phyloP scores from a whole-genome alignment of 1,140 invertebrate species.

The Anastrepha ludens region DNA sequence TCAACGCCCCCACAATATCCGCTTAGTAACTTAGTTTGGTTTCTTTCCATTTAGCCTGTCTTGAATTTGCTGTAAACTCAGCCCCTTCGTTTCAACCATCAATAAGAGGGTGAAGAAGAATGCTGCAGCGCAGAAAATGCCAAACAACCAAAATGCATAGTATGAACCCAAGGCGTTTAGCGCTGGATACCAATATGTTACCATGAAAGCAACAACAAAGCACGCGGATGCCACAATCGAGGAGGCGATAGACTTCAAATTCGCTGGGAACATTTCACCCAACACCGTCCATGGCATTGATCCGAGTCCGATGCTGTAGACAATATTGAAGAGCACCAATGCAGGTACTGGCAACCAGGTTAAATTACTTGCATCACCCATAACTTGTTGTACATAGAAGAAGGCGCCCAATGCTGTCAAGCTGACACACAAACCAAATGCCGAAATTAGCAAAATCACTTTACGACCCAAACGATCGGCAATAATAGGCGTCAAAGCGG shows the following conservation, averaged over 20 bases:
- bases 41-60: conserved; percentile 78
- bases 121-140: conserved; percentile 80
- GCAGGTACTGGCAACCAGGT: conserved; percentile 80
- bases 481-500: conserved; percentile 81
- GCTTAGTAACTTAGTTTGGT: background rate
- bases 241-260: conserved; percentile 85
- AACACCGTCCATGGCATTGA: conserved; percentile 90
- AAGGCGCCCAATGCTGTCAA: conserved; percentile 78
- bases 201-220: conserved; percentile 86
- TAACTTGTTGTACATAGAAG: conserved; percentile 77
- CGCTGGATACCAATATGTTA: conserved; percentile 84
- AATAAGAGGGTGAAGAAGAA: conserved; percentile 80
- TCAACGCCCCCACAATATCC: background rate
- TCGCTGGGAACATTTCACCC: conserved; percentile 87
- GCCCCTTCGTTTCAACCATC: conserved; percentile 89
- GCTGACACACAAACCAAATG: conserved; percentile 79
- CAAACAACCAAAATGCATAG: conserved; percentile 87
- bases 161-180: conserved; percentile 80
- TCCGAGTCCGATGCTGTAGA: conserved; percentile 83
- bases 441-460: conserved; percentile 82
- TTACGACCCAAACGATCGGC: conserved; percentile 86
- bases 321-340: conserved; percentile 81
- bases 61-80: conserved; percentile 85
- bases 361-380: conserved; percentile 75
- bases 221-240: conserved; percentile 85